Percentiles rank a stretch among this genome's conserved stretches.
Evolutionary conservation across 2,888 invertebrate genomes (phyloP).

Genomic region (Meteorus cinctellus): DNA sequence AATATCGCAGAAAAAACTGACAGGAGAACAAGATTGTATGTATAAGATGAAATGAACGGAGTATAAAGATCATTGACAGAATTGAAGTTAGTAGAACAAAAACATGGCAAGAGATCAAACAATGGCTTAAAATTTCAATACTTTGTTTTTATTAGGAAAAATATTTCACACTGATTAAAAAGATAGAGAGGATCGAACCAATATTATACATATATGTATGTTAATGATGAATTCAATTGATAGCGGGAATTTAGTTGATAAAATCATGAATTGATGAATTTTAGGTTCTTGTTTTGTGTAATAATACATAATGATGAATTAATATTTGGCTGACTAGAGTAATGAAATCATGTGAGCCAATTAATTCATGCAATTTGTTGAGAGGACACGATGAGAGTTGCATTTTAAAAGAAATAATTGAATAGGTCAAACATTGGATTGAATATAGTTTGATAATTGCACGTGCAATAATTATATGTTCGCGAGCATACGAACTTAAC

Average conservation of each 20-base stretch:
- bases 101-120: slow-evolving; percentile 23
- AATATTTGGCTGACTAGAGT: slow-evolving; percentile 25
- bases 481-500: slow-evolving; percentile 9
- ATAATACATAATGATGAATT: slow-evolving; percentile 20
- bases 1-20: slow-evolving; percentile 56
- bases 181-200: background rate
- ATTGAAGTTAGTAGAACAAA: background rate
- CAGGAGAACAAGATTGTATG: slow-evolving; percentile 57
- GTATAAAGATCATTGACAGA: background rate
- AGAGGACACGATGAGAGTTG: background rate
- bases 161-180: slow-evolving; percentile 6
- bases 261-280: slow-evolving; percentile 38
- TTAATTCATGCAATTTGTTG: background rate
- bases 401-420: slow-evolving; percentile 26
- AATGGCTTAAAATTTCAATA: slow-evolving; percentile 38
- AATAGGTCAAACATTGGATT: slow-evolving; percentile 1
- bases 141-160: slow-evolving; percentile 18
- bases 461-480: slow-evolving; percentile 51
- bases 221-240: slow-evolving; percentile 43
- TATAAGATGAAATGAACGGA: background rate
- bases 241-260: background rate
- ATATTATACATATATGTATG: slow-evolving; percentile 29
- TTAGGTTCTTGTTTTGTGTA: slow-evolving; percentile 15
- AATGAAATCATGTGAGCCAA: background rate
- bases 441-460: slow-evolving; percentile 43